Evolutionary conservation across 2,113 vertebrate genomes (phyloP).

Genomic region (Drymodes brunneopygia): DNA sequence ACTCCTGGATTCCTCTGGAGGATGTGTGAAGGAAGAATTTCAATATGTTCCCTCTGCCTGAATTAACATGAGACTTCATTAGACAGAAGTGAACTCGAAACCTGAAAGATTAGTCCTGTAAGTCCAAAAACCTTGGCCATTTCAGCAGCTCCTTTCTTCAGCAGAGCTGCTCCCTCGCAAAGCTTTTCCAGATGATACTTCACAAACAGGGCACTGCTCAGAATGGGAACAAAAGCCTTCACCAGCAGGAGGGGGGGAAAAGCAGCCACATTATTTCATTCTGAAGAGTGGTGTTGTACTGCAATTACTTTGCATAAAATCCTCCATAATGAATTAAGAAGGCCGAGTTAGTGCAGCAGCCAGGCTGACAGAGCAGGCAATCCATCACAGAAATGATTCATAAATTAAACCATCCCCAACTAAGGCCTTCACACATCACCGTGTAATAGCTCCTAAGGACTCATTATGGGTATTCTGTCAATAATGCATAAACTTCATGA

Average conservation of each 20-base stretch:
- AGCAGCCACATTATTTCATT: conserved; percentile 2
- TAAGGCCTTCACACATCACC: conserved; percentile 28
- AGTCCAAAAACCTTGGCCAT: neutral
- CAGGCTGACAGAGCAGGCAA: conserved; percentile 22
- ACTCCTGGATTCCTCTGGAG: neutral
- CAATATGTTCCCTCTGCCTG: neutral
- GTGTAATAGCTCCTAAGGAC: conserved; percentile 36
- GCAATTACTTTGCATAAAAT: conserved; percentile 63
- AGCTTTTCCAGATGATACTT: neutral
- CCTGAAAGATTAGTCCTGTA: neutral
- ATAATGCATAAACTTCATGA: conserved; percentile 44
- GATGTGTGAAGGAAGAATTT: neutral
- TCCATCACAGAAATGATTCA: conserved; percentile 51
- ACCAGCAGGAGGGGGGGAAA: neutral
- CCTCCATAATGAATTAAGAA: conserved; percentile 43
- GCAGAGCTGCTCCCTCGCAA: neutral
- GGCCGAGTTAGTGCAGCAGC: neutral
- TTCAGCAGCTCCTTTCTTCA: neutral
- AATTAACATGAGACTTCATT: conserved; percentile 18
- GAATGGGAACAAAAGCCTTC: neutral
- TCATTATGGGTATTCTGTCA: conserved; percentile 51
- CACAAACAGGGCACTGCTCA: neutral
- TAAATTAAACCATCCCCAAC: conserved; percentile 54
- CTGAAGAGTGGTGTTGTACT: conserved; percentile 27
- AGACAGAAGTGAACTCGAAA: neutral